Percentiles rank a stretch among this genome's conserved stretches.
Conservation (phyloP, 2,888 invertebrate species). For the Chironomus riparius region DNA sequence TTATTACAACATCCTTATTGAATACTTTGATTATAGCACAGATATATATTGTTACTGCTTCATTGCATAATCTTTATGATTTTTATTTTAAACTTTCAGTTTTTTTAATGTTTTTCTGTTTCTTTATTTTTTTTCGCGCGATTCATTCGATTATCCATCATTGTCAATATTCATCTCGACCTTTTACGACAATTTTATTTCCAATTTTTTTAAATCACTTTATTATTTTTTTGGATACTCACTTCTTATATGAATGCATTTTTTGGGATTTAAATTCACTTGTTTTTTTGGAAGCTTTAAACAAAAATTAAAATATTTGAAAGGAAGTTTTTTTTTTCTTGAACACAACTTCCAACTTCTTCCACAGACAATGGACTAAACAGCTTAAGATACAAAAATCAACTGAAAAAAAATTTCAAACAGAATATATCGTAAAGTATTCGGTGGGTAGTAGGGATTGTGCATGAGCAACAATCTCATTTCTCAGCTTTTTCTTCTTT, state of each 20-base stretch:
- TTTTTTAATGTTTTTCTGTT: too few relatives aligned
- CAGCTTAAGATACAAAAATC: conserved; percentile 11
- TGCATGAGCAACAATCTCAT: not conserved
- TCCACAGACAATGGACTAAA: not conserved
- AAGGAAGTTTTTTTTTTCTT: not conserved
- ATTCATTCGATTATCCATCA: too few relatives aligned
- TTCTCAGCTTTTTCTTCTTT: not conserved
- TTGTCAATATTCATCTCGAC: not conserved
- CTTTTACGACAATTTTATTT: not conserved
- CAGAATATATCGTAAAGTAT: not conserved
- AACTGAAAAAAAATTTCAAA: conserved; percentile 12
- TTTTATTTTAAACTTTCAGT: too few relatives aligned
- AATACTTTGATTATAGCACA: not conserved
- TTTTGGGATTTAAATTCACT: not conserved
- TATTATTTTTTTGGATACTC: not conserved
- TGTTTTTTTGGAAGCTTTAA: not conserved
- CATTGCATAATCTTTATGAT: not conserved
- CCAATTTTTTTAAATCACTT: not conserved
- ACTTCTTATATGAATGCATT: conserved; percentile 17
- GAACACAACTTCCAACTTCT: not conserved
- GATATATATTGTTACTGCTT: not conserved
- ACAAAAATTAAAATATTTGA: not conserved
- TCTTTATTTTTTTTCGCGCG: too few relatives aligned
- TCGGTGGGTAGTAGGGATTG: conserved; percentile 14
- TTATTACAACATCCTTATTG: conserved; percentile 7